Conservation (phyloP, 2,797 vertebrate species). For the Ptychobarbus kaznakovi region DNA sequence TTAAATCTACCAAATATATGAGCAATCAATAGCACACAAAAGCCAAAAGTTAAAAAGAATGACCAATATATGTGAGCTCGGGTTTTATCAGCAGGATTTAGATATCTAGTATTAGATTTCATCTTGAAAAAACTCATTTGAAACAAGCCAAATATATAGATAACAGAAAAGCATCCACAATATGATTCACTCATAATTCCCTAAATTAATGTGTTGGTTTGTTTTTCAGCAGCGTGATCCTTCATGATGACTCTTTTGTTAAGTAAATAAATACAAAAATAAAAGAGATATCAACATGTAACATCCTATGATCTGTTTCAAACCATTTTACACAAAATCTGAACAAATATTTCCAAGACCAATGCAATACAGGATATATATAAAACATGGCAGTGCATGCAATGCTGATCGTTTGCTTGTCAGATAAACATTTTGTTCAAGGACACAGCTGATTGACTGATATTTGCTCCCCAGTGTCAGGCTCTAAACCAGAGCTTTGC, state of each 20-base stretch:
- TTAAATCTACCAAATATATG: not conserved
- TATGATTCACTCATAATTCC: not conserved
- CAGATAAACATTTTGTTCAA: not conserved
- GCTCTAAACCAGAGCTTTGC: not conserved
- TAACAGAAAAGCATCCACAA: not conserved
- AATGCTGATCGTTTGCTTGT: not conserved
- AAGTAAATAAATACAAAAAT: not conserved
- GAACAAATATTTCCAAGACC: not conserved
- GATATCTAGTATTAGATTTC: not conserved
- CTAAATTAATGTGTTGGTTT: not conserved
- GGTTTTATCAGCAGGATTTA: not conserved
- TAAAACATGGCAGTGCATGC: not conserved
- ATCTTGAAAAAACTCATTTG: not conserved
- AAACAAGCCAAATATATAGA: not conserved
- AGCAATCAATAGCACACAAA: constrained; percentile 1
- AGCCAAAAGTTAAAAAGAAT: not conserved
- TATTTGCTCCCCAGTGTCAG: not conserved
- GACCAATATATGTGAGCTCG: not conserved
- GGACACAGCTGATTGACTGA: constrained; percentile 11
- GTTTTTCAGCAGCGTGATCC: not conserved
- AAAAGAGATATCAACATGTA: not conserved
- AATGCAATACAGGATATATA: not conserved
- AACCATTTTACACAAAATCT: not conserved
- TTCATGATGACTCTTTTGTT: not conserved
- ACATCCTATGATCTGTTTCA: not conserved